These are phyloP conservation scores for Scaptomyza flava DNA, from an alignment of 2,888 invertebrate genomes.

Conservation along the genomic window DNA sequence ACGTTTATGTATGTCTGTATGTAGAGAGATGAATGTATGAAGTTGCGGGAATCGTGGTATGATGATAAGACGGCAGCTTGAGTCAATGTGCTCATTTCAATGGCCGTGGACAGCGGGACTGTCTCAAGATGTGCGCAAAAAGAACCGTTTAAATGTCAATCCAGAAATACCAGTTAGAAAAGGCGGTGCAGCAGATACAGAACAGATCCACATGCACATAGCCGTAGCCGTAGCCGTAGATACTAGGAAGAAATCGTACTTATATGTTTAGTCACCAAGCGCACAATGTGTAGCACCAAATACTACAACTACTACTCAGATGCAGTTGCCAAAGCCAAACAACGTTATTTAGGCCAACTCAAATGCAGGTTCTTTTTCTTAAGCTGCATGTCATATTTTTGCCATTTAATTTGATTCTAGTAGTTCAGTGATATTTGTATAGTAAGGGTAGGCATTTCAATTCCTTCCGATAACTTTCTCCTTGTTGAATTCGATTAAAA, in stretches of 20 bases:
- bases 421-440: background rate
- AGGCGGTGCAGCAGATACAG: conserved; percentile 58
- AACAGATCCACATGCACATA: conserved; percentile 5
- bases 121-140: conserved; percentile 75
- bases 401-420: conserved; percentile 26
- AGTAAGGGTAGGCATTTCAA: background rate
- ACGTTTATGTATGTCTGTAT: conserved; percentile 21
- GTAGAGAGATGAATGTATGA: conserved; percentile 7
- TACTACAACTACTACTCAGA: conserved; percentile 11
- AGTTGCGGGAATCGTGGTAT: conserved; percentile 34
- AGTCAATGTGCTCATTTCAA: conserved; percentile 77
- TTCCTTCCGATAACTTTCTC: background rate
- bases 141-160: conserved; percentile 82
- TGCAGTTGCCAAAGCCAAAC: conserved; percentile 35
- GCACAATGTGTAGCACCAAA: conserved; percentile 71
- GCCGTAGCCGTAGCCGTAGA: conserved; percentile 12
- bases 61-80: conserved; percentile 62
- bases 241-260: conserved; percentile 69
- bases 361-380: conserved; percentile 32
- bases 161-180: conserved; percentile 81
- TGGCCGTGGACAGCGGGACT: conserved; percentile 62
- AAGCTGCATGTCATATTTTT: conserved; percentile 41
- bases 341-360: conserved; percentile 64
- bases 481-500: background rate
- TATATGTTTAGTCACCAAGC: conserved; percentile 71